Evolutionary conservation across 2,113 vertebrate species (phyloP), one percentile per base, ranked within the genome.

Genomic region (Perca schrenkii): DNA sequence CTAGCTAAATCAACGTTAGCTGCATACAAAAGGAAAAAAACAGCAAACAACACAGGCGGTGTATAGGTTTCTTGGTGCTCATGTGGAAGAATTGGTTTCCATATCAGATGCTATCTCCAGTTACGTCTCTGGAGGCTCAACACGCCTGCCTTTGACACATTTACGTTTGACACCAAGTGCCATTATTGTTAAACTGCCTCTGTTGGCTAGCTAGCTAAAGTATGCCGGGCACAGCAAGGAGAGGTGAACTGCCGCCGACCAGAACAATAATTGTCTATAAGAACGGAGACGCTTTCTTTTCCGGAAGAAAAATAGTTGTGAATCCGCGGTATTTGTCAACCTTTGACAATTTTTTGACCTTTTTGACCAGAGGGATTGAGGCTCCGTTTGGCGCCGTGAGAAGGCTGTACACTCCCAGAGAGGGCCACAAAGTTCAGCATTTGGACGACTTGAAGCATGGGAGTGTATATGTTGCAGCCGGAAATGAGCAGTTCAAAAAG

Each of bases 251-350:
- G 21, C 89, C 90, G 46, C 90, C 91, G 0, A 93, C 95, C 22
- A 94, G 92, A 91, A 95, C 89, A 13, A 86, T 96, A 49, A 65
- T 87, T 4, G 92, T 96, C 25, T 96, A 94, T 87, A 91, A 93
- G 80, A 97, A 96, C 16, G 95, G 96, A 34, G 96, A 97, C 77
- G 88, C 78, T 6, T 96, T 94, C 77, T 96, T 79, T 5, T 79
- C 82, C 43, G 95, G 95, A 4, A 93, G 84, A 66, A 95, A 89
- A 80, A 50, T 95, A 22, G 92, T 96, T 15, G 60, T 96, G 46
- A 93, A 93, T 54, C 92, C 86, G 21, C 90, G 94, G 6, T 88
- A 93, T 3, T 79, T 90, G 66, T 64, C 83, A n/a, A 95, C 88
- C 17, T 96, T 96, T 46, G 96, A 96, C 83, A 91, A 74, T 31